Evolutionary conservation across 2,888 invertebrate species (phyloP).

Genomic region (Sceliomorpha sp.): DNA sequence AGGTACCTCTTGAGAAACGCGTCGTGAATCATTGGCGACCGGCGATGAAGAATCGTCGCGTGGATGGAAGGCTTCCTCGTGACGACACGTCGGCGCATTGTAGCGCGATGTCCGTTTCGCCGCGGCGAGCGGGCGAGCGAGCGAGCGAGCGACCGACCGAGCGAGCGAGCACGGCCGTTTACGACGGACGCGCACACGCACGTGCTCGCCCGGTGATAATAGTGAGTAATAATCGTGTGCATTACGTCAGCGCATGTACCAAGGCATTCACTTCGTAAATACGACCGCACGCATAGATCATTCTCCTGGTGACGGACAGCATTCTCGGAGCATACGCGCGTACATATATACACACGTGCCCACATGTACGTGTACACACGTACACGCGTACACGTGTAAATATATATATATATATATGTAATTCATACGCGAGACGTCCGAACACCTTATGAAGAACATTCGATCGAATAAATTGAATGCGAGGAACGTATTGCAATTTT

Average conservation of each 20-base stretch:
- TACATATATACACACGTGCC: slow-evolving; percentile 40
- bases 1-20: slow-evolving; percentile 20
- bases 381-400: slow-evolving; percentile 21
- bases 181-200: slow-evolving; percentile 34
- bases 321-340: slow-evolving; percentile 53
- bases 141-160: too few relatives aligned
- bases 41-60: slow-evolving; percentile 34
- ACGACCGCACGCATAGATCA: slow-evolving; percentile 68
- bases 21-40: not conserved
- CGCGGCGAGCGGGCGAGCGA: not conserved
- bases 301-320: slow-evolving; percentile 57
- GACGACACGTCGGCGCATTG: slow-evolving; percentile 47
- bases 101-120: slow-evolving; percentile 29
- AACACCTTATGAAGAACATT: too few relatives aligned
- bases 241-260: slow-evolving; percentile 69
- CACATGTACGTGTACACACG: slow-evolving; percentile 43
- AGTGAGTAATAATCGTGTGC: slow-evolving; percentile 71
- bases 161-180: not conserved
- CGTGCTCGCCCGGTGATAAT: slow-evolving; percentile 63
- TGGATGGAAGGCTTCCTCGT: slow-evolving; percentile 34
- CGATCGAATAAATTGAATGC: slow-evolving; percentile 15
- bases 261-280: slow-evolving; percentile 63
- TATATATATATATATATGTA: too few relatives aligned
- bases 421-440: too few relatives aligned
- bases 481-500: slow-evolving; percentile 2